Base-by-base conservation (phyloP, 2,888 invertebrate species). In the Coronaproctus castanopsis region DNA sequence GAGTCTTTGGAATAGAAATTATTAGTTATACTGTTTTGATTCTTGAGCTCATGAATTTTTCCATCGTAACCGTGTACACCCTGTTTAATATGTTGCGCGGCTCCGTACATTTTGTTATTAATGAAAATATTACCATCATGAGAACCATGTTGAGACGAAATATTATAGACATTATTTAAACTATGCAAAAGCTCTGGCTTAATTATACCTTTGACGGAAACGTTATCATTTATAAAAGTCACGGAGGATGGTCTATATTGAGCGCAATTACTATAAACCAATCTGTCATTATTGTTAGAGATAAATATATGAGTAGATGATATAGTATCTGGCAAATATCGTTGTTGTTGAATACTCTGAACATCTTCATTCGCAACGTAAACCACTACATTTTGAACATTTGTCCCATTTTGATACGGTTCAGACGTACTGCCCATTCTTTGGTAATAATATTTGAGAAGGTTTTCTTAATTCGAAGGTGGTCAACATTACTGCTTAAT, bases 371-470 rank as follows among this genome's bases (percentile, higher is more conserved):
- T 59, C 50, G 59, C 59, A 55, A 59, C 59, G 55, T 59, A 59
- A 55, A 59, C 59, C 51, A 55, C 59, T 59, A 59, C 59, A 55
- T 36, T 36, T 36, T 36, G 36, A 36, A 36, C 36, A 36, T 59
- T 59, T 55, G 59, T 59, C 55, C 59, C 59, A 59, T 59, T 59
- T 55, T 59, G 55, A 55, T 59, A 59, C 3, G 59, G 50, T 59
- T 59, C 59, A 59, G 59, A 59, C 59, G 59, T 59, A 55, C 59
- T 59, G 59, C 59, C 59, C 59, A 59, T 59, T 59, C 59, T 59
- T 59, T 36, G 59, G 48, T 59, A 55, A 55, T 52, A 55, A 55
- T 55, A 23, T 24, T 55, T 55, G 51, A 55, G 51, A 55, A 56
- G 24, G 55, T 55, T 59, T 55, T 55, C 59, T 55, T 55, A 52